These are phyloP conservation scores for Phortica okadai DNA, from an alignment of 2,888 invertebrate species.

Conservation along the genomic window DNA sequence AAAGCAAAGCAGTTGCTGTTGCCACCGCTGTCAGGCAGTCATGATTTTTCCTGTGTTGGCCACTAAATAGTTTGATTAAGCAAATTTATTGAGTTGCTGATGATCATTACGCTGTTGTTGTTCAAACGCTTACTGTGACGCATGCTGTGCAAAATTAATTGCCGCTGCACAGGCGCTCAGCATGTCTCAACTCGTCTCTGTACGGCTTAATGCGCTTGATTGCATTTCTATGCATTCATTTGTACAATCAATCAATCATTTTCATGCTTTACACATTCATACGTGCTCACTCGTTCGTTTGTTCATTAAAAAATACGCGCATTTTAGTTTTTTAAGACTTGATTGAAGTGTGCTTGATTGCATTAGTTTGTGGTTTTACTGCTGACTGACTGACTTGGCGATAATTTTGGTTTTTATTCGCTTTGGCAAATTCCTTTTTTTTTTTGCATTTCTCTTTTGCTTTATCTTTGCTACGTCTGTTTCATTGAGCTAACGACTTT, in stretches of 20 bases:
- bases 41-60: slow-evolving; percentile 45
- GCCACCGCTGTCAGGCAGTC: background rate
- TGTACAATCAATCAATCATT: slow-evolving; percentile 56
- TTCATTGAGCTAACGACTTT: slow-evolving; percentile 59
- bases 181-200: background rate
- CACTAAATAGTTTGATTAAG: slow-evolving; percentile 66
- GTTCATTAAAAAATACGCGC: slow-evolving; percentile 9
- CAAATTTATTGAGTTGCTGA: slow-evolving; percentile 55
- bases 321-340: slow-evolving; percentile 7
- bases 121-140: slow-evolving; percentile 36
- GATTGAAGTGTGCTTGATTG: slow-evolving; percentile 25
- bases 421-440: slow-evolving; percentile 8
- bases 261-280: background rate
- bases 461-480: slow-evolving; percentile 4
- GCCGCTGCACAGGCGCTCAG: slow-evolving; percentile 34
- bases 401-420: background rate
- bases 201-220: slow-evolving; percentile 13
- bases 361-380: background rate
- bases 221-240: slow-evolving; percentile 34
- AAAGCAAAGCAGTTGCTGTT: background rate
- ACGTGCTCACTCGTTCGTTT: slow-evolving; percentile 20
- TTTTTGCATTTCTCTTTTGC: background rate
- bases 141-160: slow-evolving; percentile 53
- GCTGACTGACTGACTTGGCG: slow-evolving; percentile 12
- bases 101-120: background rate